Evolutionary conservation across 2,113 vertebrate genomes (phyloP).

Genomic region (Bucco capensis): DNA sequence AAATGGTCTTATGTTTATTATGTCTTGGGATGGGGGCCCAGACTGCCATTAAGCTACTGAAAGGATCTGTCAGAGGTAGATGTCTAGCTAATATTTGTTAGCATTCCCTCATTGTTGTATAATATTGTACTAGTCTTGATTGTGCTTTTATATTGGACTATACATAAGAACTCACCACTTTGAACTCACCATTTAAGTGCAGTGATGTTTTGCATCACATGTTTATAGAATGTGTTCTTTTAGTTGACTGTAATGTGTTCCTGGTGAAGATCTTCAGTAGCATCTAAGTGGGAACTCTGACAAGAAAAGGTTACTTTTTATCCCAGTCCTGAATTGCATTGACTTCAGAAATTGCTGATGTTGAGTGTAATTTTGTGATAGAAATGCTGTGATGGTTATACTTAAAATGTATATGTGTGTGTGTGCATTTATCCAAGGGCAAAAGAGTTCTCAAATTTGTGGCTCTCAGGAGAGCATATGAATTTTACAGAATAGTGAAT

Average conservation of each 20-base stretch:
- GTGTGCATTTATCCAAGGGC: background rate
- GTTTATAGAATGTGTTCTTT: background rate
- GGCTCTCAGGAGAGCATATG: background rate
- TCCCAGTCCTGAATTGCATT: background rate
- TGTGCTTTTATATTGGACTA: background rate
- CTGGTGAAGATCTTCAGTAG: background rate
- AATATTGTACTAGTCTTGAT: background rate
- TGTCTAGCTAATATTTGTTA: background rate
- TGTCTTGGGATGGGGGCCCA: background rate
- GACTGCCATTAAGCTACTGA: background rate
- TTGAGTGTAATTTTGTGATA: background rate
- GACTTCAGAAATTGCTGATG: background rate
- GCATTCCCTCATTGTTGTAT: background rate
- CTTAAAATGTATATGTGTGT: background rate
- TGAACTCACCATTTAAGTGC: background rate
- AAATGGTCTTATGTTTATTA: conserved; percentile 28
- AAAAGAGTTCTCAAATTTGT: background rate
- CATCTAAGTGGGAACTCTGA: background rate
- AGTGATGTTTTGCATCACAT: background rate
- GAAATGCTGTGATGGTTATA: background rate
- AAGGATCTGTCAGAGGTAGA: background rate
- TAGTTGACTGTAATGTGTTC: background rate
- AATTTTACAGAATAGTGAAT: background rate
- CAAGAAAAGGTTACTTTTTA: background rate
- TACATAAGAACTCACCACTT: background rate